Conservation (phyloP, 2,797 vertebrate genomes). For the Cyprinella venusta region DNA sequence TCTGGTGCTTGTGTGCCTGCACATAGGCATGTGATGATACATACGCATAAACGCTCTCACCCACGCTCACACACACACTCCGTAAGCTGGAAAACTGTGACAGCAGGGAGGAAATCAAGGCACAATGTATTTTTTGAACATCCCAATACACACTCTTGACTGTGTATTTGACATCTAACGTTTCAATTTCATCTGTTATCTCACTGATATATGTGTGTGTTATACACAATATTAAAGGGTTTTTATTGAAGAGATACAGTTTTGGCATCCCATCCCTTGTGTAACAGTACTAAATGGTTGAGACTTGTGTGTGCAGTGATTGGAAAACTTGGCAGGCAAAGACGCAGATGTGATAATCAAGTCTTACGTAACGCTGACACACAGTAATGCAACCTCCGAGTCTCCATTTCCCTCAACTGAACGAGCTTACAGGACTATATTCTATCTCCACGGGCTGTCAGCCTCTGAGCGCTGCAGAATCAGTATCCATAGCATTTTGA, state of each 20-base stretch:
- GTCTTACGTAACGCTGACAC: slow-evolving; percentile 53
- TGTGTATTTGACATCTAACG: neutral
- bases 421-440: slow-evolving; percentile 26
- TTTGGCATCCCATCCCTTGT: slow-evolving; percentile 6
- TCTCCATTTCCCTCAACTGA: slow-evolving; percentile 37
- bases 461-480: slow-evolving; percentile 8
- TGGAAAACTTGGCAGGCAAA: slow-evolving; percentile 53
- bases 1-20: slow-evolving; percentile 41
- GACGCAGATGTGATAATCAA: slow-evolving; percentile 57
- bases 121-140: slow-evolving; percentile 10
- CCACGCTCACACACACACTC: slow-evolving; percentile 21
- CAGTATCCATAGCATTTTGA: slow-evolving; percentile 26
- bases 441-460: slow-evolving; percentile 23
- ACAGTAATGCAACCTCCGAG: slow-evolving; percentile 44
- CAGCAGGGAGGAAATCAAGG: neutral
- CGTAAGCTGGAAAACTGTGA: slow-evolving; percentile 11
- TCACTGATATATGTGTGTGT: neutral
- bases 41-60: slow-evolving; percentile 22
- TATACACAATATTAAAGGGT: neutral
- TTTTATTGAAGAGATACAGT: slow-evolving; percentile 20
- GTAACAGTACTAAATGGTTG: slow-evolving; percentile 37
- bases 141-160: neutral
- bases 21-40: slow-evolving; percentile 31
- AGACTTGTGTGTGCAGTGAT: slow-evolving; percentile 39
- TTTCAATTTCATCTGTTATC: neutral